These are phyloP conservation scores for Bombus difficillimus DNA, from an alignment of 1,140 invertebrate genomes.

Conservation along the genomic window DNA sequence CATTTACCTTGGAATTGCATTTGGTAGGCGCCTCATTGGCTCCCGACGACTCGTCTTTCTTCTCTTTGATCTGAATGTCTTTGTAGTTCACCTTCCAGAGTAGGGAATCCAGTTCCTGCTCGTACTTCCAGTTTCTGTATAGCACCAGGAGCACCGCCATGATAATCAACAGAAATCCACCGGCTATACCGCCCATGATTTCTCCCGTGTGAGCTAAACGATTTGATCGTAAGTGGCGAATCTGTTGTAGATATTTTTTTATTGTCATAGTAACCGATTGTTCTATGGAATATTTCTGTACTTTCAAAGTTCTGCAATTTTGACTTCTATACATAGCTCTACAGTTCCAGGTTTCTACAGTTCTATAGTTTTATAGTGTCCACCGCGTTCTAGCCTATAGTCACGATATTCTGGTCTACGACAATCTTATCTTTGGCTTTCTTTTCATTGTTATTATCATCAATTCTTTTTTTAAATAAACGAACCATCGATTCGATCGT, in stretches of 20 bases:
- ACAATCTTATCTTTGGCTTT: no score
- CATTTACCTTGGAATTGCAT: constrained; percentile 72
- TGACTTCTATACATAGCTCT: fast-evolving
- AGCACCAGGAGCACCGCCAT: constrained; percentile 87
- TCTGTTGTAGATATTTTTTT: neutral
- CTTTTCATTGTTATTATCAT: no score
- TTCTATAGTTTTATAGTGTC: neutral
- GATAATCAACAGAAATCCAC: constrained; percentile 88
- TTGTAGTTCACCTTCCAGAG: constrained; percentile 98
- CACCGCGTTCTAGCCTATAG: neutral
- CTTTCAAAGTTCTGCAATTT: neutral
- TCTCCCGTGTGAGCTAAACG: constrained; percentile 89
- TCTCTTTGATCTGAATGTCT: constrained; percentile 88
- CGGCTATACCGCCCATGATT: constrained; percentile 90
- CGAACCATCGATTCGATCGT: neutral
- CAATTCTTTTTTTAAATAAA: no score
- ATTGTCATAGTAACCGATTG: neutral
- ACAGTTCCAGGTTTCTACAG: neutral
- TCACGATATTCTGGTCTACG: no score
- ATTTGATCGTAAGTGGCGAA: neutral
- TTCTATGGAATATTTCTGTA: neutral
- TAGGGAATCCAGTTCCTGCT: constrained; percentile 96
- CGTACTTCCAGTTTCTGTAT: constrained; percentile 96
- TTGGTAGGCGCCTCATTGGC: constrained; percentile 58
- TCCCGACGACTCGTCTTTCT: constrained; percentile 77